Conservation (phyloP, 1,140 invertebrate genomes). For the Latrodectus geometricus region DNA sequence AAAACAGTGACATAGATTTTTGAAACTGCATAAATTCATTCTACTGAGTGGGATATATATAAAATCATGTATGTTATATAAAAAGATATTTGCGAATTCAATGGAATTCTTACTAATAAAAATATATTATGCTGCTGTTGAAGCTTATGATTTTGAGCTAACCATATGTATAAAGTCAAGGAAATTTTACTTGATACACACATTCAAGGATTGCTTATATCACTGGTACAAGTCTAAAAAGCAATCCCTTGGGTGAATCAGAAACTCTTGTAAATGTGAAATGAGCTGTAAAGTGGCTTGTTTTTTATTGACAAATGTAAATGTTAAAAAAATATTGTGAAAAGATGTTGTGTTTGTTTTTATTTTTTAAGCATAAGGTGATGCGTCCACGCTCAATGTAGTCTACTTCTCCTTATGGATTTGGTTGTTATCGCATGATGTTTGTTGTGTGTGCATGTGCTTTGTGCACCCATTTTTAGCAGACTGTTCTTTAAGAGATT, state of each 20-base stretch:
- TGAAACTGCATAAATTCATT: too few species aligned
- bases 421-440: constrained; percentile 62
- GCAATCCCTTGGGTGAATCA: background rate
- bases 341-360: constrained; percentile 46
- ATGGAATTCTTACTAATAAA: constrained; percentile 14
- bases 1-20: too few species aligned
- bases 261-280: constrained; percentile 50
- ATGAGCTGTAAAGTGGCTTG: constrained; percentile 61
- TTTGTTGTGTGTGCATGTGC: constrained; percentile 62
- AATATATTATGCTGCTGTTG: constrained; percentile 53
- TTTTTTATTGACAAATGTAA: constrained; percentile 60
- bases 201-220: background rate
- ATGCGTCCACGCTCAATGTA: constrained; percentile 63
- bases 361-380: constrained; percentile 60
- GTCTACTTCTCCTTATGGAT: constrained; percentile 60
- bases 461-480: constrained; percentile 60
- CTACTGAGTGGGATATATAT: background rate
- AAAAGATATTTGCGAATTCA: constrained; percentile 19
- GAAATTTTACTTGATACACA: constrained; percentile 17
- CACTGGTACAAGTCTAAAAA: background rate
- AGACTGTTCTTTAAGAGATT: constrained; percentile 62
- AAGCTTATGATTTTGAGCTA: constrained; percentile 60
- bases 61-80: constrained; percentile 27
- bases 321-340: constrained; percentile 51
- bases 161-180: constrained; percentile 58